A percentile compares a stretch with the other conserved stretches of the same genome.
These are phyloP conservation scores for Gadus chalcogrammus DNA, from an alignment of 2,113 vertebrate species.

Conservation along the genomic window DNA sequence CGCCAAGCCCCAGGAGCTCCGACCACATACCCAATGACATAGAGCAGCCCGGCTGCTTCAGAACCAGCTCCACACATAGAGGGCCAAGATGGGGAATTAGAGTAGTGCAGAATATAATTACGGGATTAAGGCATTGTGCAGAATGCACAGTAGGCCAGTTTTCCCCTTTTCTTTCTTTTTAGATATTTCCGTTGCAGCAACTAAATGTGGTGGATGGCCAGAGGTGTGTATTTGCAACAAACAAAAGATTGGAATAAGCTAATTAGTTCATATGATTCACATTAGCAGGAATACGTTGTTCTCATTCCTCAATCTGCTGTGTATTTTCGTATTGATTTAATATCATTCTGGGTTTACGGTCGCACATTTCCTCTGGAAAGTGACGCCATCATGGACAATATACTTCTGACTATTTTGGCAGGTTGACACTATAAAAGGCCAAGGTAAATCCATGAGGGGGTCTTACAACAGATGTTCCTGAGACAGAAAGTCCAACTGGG, in stretches of 20 bases:
- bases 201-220: too few species aligned
- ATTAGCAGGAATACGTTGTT: background rate
- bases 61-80: background rate
- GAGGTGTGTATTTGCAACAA: background rate
- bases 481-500: conserved; percentile 40
- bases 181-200: too few species aligned
- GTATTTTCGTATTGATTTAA: conserved; percentile 31
- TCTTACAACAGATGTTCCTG: conserved; percentile 56
- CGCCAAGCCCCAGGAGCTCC: conserved; percentile 66
- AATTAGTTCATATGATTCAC: background rate
- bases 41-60: conserved; percentile 25
- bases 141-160: background rate
- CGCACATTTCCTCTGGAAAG: conserved; percentile 56
- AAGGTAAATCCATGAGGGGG: conserved; percentile 49
- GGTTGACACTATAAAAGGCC: conserved; percentile 23
- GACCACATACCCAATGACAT: conserved; percentile 55
- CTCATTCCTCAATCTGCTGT: conserved; percentile 4
- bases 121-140: conserved; percentile 12
- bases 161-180: background rate
- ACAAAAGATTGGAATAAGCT: background rate
- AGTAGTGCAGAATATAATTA: conserved; percentile 20
- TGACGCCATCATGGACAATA: conserved; percentile 42
- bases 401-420: conserved; percentile 42
- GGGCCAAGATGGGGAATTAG: too few species aligned
- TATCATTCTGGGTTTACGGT: conserved; percentile 33